Evolutionary conservation across 2,113 vertebrate genomes (phyloP), one percentile per base, ranked within the genome.

Genomic region (Microtus montanus): DNA sequence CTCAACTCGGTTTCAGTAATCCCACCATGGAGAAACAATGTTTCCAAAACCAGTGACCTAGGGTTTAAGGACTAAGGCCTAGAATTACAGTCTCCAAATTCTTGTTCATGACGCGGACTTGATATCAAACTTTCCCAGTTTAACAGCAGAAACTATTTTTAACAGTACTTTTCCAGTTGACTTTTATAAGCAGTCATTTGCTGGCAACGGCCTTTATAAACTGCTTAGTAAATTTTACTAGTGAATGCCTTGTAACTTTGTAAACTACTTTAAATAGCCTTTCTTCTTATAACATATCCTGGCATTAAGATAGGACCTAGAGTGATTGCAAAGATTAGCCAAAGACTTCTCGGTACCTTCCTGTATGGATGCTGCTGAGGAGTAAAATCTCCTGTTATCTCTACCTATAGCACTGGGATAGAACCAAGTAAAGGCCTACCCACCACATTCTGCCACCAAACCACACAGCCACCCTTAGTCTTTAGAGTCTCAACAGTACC

Each of bases 241-340:
- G 33, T 61, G 44, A 95, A 93, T 61, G 52, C 19, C 63, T 92
- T 79, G 24, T 95, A 64, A 82, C 28, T 92, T 66, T 63, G 54
- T 49, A 87, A 89, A 87, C 17, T 61, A 88, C 87, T 85, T 83
- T 19, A 94, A 79, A 73, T n/a, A 66, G 87, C 49, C 90, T 87
- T 79, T 24, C 71, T 58, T 87, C 20, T 30, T 41, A 73, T 35
- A 83, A 78, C 15, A 30, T 71, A 87, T 93, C 54, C 63, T 73
- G 47, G 1, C 5, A 91, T 90, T 15, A 89, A 91, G 94, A 89
- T 0, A 89, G 38, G 33, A 93, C 15, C 71, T 86, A 63, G 41
- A 10, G n/a, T 74, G 78, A 92, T 1, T 63, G 24, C 4, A 87
- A 49, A 49, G 85, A 82, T 49, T 47, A 89, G 44, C 49, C 82